Evolutionary conservation across 2,888 invertebrate species (phyloP), one percentile per base, ranked within the genome.

Genomic region (Auanema sp.): DNA sequence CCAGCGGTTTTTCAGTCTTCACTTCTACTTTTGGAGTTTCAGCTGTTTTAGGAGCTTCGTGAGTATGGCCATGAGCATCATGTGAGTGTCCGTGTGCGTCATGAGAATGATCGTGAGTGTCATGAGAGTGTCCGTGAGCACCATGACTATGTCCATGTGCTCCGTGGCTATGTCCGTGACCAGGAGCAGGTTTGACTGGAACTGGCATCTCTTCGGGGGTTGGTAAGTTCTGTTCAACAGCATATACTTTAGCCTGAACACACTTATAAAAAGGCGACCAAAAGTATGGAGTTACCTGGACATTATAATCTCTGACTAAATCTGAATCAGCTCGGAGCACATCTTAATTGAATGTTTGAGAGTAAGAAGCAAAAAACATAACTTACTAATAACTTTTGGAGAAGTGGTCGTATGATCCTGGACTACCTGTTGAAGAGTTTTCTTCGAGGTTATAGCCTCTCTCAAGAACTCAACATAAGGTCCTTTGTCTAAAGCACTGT

Each of bases 301-400:
- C 71, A 51, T 76, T 76, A 52, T 66, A 73, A 57, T 76, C 76
- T 8, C 76, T 59, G 3, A 76, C 64, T 16, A 76, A 60, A 47
- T 75, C 74, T 6, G 54, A 44, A 11, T 76, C 71, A 1, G 76
- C 65, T 24, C 69, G 71, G 18, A 76, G 18, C 11, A 47, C 44
- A 12, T 59, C 70, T 70, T 33, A 23, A 60, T n/a, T 44, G n/a
- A 23, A 44, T 44, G 12, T 12, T 43, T 43, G 14, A 12, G 12
- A 43, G 14, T 43, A 12, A 12, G 43, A 43, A 43, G 14, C n/a
- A n/a, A n/a, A n/a, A 16, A 50, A 43, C 33, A n/a, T n/a, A 40
- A 52, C 33, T 18, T 50, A 66, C 74, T 74, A 1, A 76, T 49
- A 14, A 68, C 54, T 18, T 59, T 50, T 18, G 63, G 69, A 5